phyloP scores from a whole-genome alignment of 2,113 vertebrate genomes.

The Ceratotherium simum region DNA sequence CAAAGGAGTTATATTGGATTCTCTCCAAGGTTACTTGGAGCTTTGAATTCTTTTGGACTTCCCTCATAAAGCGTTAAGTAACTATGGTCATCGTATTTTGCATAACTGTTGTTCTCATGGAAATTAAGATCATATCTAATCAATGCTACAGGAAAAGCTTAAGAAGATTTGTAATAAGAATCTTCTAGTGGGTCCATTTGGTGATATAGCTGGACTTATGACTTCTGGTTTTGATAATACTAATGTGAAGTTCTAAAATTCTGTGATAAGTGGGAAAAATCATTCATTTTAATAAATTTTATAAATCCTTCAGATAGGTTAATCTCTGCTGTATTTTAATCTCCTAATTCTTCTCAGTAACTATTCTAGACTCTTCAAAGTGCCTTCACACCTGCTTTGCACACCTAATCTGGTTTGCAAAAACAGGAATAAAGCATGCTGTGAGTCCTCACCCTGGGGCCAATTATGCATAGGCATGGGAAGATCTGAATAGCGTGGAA shows the following conservation, averaged over 20 bases:
- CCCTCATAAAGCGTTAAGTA: background rate
- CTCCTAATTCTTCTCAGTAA: background rate
- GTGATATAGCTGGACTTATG: background rate
- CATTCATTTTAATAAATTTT: constrained; percentile 21
- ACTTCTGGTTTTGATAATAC: background rate
- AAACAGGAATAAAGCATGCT: background rate
- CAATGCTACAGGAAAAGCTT: background rate
- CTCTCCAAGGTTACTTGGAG: background rate
- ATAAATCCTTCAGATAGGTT: background rate
- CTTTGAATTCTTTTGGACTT: background rate
- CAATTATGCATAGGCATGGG: background rate
- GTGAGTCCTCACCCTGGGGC: background rate
- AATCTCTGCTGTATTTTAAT: background rate
- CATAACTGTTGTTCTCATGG: background rate
- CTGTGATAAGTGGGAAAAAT: background rate
- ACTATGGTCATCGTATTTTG: background rate
- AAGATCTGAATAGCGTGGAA: background rate
- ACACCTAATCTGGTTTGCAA: background rate
- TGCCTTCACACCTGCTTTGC: background rate
- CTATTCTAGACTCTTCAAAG: background rate
- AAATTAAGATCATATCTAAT: background rate
- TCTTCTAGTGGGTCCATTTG: background rate
- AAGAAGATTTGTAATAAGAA: background rate
- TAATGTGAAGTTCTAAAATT: background rate
- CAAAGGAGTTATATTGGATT: background rate